These are phyloP conservation scores for Peromyscus californicus DNA, from an alignment of 2,113 vertebrate genomes.

Conservation along the genomic window DNA sequence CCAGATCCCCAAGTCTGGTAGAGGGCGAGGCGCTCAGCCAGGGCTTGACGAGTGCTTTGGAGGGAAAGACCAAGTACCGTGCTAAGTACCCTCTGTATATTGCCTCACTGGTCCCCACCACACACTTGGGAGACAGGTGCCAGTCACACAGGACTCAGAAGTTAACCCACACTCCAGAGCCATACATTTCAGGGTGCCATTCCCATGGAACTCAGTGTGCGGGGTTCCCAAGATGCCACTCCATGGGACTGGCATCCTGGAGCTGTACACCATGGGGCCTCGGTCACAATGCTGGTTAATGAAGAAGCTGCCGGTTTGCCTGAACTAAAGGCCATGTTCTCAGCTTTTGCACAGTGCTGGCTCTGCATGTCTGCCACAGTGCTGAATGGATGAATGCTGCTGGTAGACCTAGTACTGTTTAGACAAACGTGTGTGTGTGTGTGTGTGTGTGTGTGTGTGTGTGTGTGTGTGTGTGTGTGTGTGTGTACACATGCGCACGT, in stretches of 20 bases:
- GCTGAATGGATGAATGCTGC: neutral
- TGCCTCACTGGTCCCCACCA: neutral
- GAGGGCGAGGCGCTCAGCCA: neutral
- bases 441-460: no score
- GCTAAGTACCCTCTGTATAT: neutral
- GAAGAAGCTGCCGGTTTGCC: neutral
- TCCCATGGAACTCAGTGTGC: neutral
- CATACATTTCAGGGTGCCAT: neutral
- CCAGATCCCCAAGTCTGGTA: neutral
- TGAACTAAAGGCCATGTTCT: neutral
- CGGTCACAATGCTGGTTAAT: neutral
- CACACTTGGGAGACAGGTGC: neutral
- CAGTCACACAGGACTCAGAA: neutral
- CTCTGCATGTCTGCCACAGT: neutral
- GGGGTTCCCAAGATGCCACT: fast-evolving
- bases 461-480: neutral
- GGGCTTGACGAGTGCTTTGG: neutral
- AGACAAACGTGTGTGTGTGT: neutral
- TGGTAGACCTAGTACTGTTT: neutral
- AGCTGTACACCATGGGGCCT: fast-evolving
- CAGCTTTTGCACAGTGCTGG: neutral
- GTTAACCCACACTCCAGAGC: neutral
- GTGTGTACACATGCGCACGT: no score
- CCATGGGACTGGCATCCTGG: no score
- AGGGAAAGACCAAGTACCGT: neutral